phyloP scores from a whole-genome alignment of 2,113 vertebrate species.

The Rhynchopsitta pachyrhyncha region DNA sequence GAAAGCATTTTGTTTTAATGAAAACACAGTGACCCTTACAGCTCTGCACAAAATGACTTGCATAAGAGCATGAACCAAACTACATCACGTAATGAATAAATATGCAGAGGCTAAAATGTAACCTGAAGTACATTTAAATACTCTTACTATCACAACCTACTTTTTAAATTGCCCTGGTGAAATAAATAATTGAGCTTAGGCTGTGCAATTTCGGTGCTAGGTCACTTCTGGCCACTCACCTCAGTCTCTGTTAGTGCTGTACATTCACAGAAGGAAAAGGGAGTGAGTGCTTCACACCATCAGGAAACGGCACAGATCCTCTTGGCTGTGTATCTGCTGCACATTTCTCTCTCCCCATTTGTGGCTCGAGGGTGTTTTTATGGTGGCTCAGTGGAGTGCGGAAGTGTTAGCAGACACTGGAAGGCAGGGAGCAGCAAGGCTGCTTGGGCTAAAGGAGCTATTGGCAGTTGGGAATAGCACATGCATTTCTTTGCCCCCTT shows the following conservation, averaged over 20 bases:
- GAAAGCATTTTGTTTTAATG: neutral
- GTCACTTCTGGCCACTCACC: neutral
- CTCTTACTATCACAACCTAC: neutral
- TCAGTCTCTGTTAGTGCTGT: neutral
- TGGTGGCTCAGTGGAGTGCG: neutral
- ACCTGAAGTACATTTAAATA: neutral
- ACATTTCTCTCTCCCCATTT: neutral
- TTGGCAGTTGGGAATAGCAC: fast-evolving
- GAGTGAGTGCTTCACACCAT: fast-evolving
- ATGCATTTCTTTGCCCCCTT: neutral
- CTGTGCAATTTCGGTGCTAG: neutral
- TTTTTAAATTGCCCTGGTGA: neutral
- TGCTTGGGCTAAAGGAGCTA: neutral
- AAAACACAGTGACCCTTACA: neutral
- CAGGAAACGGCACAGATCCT: neutral
- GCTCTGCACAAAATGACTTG: neutral
- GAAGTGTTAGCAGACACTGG: neutral
- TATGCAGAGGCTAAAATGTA: neutral
- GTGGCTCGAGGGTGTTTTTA: neutral
- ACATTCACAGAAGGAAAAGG: neutral
- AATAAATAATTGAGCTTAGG: neutral
- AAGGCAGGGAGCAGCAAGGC: neutral
- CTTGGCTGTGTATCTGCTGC: neutral
- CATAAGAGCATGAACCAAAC: neutral
- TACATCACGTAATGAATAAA: neutral